A percentile compares a stretch with the other conserved stretches of the same genome.
These are phyloP conservation scores for Spea hammondii DNA, from an alignment of 2,797 vertebrate species.

Conservation along the genomic window DNA sequence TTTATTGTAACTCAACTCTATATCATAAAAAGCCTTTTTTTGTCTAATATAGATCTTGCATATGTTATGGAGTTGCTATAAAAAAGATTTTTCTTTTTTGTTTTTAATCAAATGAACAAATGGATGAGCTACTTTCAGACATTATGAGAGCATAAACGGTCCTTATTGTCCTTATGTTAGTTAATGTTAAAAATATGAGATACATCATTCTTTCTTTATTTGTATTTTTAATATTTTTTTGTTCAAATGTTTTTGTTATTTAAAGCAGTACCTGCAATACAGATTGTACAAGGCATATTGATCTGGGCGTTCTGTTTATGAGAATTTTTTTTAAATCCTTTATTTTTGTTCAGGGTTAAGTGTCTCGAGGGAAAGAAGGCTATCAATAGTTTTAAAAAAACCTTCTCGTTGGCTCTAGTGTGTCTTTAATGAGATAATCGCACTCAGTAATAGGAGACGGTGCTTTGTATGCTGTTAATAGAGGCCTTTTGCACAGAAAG, in stretches of 20 bases:
- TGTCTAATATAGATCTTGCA: too few species aligned
- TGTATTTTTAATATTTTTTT: too few species aligned
- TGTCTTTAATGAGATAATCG: conserved; percentile 51
- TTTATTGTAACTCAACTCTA: too few species aligned
- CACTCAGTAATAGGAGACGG: conserved; percentile 38
- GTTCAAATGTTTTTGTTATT: background rate
- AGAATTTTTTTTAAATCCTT: conserved; percentile 1
- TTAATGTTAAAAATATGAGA: too few species aligned
- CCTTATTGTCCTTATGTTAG: too few species aligned
- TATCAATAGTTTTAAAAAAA: conserved; percentile 39
- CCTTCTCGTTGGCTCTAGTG: conserved; percentile 29
- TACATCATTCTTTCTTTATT: too few species aligned
- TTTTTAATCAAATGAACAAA: too few species aligned
- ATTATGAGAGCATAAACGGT: too few species aligned
- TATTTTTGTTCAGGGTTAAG: conserved; percentile 14
- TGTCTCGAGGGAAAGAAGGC: conserved; percentile 19
- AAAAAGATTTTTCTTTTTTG: too few species aligned
- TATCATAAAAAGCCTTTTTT: too few species aligned
- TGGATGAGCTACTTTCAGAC: too few species aligned
- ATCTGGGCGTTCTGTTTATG: conserved; percentile 25
- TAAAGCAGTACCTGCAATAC: background rate
- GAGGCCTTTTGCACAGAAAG: conserved; percentile 47
- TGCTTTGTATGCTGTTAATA: conserved; percentile 49
- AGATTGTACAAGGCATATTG: conserved; percentile 9
- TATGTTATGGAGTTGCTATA: too few species aligned